Conservation (phyloP, 2,113 vertebrate genomes). For the Lampris megalopsis region DNA sequence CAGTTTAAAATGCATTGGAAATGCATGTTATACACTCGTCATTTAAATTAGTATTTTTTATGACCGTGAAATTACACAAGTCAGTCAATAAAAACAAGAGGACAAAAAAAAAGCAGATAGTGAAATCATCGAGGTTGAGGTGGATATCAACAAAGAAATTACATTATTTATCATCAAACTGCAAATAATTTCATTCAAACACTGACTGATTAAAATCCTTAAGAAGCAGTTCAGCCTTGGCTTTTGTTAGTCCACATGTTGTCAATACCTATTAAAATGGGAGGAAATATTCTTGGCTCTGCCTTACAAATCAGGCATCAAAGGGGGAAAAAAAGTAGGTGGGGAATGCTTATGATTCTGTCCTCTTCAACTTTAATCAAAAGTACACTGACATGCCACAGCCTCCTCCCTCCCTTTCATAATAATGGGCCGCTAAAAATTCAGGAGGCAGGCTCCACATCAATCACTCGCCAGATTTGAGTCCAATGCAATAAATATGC, state of each 20-base stretch:
- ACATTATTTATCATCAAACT: background rate
- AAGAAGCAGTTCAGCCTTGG: constrained; percentile 23
- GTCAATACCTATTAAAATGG: constrained; percentile 45
- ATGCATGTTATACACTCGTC: background rate
- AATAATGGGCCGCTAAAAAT: constrained; percentile 99
- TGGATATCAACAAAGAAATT: background rate
- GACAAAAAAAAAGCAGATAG: too few relatives aligned
- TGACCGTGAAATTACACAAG: background rate
- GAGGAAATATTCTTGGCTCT: constrained; percentile 53
- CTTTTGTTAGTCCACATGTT: constrained; percentile 50
- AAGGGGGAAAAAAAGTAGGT: constrained; percentile 64
- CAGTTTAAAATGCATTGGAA: background rate
- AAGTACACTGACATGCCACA: constrained; percentile 91
- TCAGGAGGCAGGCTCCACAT: constrained; percentile 99
- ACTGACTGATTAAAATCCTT: constrained; percentile 47
- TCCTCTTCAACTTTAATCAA: constrained; percentile 99
- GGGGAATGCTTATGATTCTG: constrained; percentile 86
- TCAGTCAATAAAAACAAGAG: background rate
- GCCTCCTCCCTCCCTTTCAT: constrained; percentile 83
- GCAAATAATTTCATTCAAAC: background rate
- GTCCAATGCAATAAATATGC: constrained; percentile 99
- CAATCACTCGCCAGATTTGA: constrained; percentile 99
- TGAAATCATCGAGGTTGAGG: background rate
- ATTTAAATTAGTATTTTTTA: background rate
- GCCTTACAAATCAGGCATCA: constrained; percentile 55